phyloP scores from a whole-genome alignment of 1,140 invertebrate species.

The Ephestia elutella region DNA sequence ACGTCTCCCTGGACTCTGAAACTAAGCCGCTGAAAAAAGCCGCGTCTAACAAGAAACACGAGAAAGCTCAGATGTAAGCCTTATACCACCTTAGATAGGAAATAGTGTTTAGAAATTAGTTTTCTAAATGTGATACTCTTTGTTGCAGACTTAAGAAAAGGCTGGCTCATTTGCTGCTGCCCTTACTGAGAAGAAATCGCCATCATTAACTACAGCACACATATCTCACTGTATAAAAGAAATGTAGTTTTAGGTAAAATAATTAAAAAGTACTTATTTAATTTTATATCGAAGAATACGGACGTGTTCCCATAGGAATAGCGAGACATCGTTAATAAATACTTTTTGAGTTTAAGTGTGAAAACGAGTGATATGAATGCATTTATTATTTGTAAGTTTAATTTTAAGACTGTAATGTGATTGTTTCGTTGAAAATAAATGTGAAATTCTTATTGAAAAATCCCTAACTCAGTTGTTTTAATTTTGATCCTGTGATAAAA shows the following conservation, averaged over 20 bases:
- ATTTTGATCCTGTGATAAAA: conserved; percentile 8
- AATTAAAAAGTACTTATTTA: neutral
- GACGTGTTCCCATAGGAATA: neutral
- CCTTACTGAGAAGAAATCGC: conserved; percentile 52
- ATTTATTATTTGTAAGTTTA: conserved; percentile 47
- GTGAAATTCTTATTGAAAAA: conserved; percentile 69
- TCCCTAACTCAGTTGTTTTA: conserved; percentile 41
- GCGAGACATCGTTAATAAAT: neutral
- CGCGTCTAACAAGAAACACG: conserved; percentile 38
- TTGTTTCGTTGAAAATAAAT: conserved; percentile 71
- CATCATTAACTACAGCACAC: conserved; percentile 38
- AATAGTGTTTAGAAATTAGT: neutral
- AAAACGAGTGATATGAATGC: conserved; percentile 47
- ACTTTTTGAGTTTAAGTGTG: neutral
- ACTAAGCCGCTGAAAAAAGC: conserved; percentile 47
- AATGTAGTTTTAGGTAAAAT: too few species aligned
- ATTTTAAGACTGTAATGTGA: conserved; percentile 34
- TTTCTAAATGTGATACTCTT: conserved; percentile 17
- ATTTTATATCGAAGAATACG: neutral
- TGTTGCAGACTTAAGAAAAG: conserved; percentile 57
- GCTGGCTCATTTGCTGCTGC: conserved; percentile 51
- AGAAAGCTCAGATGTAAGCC: conserved; percentile 55
- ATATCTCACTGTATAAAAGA: too few species aligned
- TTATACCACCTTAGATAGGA: neutral
- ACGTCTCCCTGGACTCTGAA: conserved; percentile 32